Base-by-base conservation (phyloP, 2,888 invertebrate species). In the Elegia similella region DNA sequence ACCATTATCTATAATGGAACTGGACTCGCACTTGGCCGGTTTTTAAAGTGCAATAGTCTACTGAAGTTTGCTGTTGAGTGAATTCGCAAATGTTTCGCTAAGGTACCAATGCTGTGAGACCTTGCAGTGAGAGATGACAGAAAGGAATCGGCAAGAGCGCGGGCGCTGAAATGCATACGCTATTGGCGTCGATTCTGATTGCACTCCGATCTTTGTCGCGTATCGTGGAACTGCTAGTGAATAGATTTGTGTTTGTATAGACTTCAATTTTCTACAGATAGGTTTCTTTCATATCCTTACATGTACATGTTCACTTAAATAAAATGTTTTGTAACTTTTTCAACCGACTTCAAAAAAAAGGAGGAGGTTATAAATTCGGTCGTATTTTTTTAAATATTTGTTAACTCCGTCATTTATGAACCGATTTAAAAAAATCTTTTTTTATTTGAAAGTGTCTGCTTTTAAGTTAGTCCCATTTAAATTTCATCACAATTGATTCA, bases 21-120 rank as follows among this genome's bases (percentile, higher is more conserved):
- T n/a, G n/a, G n/a, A n/a, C n/a, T n/a, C n/a, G n/a, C n/a, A n/a
- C n/a, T n/a, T n/a, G n/a, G n/a, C n/a, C n/a, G n/a, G n/a, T 23
- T 23, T 2, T 23, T 23, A 56, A 53, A 62, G 56, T 62, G 69
- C 73, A 76, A 75, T 72, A 64, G 67, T 65, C 58, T 65, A 66
- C 66, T 66, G 68, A 61, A 73, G 73, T 80, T 79, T 67, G 79
- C 80, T 68, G 73, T 79, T 69, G 79, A 82, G 77, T 78, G 79
- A 81, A 62, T 23, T 80, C 74, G 60, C 75, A 70, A 78, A 82
- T 80, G 82, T 73, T 76, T 73, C 73, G 68, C 74, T 66, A 64
- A 70, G 68, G 69, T 66, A 17, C 56, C 76, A 72, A 69, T 66
- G 71, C 71, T 76, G 64, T 75, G 75, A 78, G 76, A 70, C 70